phyloP scores from a whole-genome alignment of 2,797 vertebrate species.

The Rhodeus uyekii region DNA sequence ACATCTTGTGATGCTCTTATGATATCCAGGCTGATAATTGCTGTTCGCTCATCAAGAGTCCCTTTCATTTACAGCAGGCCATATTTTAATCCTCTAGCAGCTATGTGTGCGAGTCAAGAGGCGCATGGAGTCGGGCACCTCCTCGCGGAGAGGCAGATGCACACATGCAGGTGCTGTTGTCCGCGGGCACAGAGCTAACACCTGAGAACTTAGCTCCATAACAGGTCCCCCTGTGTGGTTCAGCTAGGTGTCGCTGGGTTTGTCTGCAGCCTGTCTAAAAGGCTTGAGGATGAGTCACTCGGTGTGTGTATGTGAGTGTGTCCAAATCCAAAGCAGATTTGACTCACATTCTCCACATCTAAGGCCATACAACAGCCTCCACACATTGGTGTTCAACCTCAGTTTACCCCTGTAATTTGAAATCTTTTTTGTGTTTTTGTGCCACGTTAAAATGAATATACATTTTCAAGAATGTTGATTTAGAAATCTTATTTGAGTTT shows the following conservation, averaged over 20 bases:
- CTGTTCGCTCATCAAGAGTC: slow-evolving; percentile 38
- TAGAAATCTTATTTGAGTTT: background rate
- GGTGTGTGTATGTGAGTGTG: slow-evolving; percentile 8
- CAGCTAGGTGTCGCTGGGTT: slow-evolving; percentile 65
- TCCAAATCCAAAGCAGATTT: slow-evolving; percentile 7
- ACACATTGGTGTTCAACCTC: background rate
- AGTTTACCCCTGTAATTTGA: background rate
- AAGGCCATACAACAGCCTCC: background rate
- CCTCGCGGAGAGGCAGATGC: slow-evolving; percentile 30
- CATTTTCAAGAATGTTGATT: background rate
- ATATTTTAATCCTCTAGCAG: slow-evolving; percentile 15
- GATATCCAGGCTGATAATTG: slow-evolving; percentile 51
- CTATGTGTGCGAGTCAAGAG: slow-evolving; percentile 32
- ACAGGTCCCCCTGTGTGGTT: slow-evolving; percentile 55
- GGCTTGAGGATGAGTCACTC: slow-evolving; percentile 18
- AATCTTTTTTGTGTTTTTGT: background rate
- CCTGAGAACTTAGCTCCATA: slow-evolving; percentile 74
- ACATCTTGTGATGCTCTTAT: slow-evolving; percentile 50
- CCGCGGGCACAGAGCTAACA: slow-evolving; percentile 69
- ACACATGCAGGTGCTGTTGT: slow-evolving; percentile 64
- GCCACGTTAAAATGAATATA: background rate
- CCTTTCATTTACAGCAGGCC: slow-evolving; percentile 40
- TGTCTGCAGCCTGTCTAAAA: slow-evolving; percentile 61
- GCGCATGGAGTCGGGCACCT: slow-evolving; percentile 23
- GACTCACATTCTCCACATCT: background rate